These are phyloP conservation scores for Tetraodon nigroviridis DNA, from an alignment of 2,113 vertebrate species.

Conservation along the genomic window DNA sequence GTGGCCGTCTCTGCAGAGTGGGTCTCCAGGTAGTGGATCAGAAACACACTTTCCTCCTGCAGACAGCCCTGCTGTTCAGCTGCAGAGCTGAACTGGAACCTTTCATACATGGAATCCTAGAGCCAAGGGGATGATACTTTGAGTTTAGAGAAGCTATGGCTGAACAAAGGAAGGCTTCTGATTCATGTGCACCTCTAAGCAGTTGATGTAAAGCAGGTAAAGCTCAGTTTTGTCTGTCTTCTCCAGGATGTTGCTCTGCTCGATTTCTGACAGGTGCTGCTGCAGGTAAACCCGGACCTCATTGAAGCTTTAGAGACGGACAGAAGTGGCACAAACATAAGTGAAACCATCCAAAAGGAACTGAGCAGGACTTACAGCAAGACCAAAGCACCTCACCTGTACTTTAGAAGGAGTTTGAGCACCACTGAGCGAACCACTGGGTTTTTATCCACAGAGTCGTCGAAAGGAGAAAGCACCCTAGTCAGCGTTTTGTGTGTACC, in stretches of 20 bases:
- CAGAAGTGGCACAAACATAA: slow-evolving; percentile 1
- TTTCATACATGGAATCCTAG: slow-evolving; percentile 88
- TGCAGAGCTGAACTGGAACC: slow-evolving; percentile 61
- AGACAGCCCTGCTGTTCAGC: slow-evolving; percentile 28
- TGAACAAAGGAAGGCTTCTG: not conserved
- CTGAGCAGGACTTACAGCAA: not conserved
- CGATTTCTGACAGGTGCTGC: slow-evolving; percentile 76
- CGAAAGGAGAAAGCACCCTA: slow-evolving; percentile 86
- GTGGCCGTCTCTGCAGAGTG: slow-evolving; percentile 39
- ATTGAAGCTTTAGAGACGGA: slow-evolving; percentile 74
- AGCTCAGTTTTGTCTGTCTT: slow-evolving; percentile 82
- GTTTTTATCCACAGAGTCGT: slow-evolving; percentile 87
- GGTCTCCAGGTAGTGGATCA: slow-evolving; percentile 64
- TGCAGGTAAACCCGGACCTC: slow-evolving; percentile 82
- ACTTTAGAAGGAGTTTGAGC: slow-evolving; percentile 90
- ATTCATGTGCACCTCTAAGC: slow-evolving; percentile 79
- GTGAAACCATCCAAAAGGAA: not conserved
- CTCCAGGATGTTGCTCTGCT: slow-evolving; percentile 71
- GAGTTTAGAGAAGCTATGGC: not conserved
- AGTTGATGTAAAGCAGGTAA: slow-evolving; percentile 85
- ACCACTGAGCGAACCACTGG: slow-evolving; percentile 88
- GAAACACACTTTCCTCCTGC: slow-evolving; percentile 22
- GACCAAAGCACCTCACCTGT: slow-evolving; percentile 75
- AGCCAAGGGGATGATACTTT: slow-evolving; percentile 1
- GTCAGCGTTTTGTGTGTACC: slow-evolving; percentile 66